These are phyloP conservation scores for Palaemon carinicauda DNA, from an alignment of 1,140 invertebrate species.

Conservation along the genomic window DNA sequence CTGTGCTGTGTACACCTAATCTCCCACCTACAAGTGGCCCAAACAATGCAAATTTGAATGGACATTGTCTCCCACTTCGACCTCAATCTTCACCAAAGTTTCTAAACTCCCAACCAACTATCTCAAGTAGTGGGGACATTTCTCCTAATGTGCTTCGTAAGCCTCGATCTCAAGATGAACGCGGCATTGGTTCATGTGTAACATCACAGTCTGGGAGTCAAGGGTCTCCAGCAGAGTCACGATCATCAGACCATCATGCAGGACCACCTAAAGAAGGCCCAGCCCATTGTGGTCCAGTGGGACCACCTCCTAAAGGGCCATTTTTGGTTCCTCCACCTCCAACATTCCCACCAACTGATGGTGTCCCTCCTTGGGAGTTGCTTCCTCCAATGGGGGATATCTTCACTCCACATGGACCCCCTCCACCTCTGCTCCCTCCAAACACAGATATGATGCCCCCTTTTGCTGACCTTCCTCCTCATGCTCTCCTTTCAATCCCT, in stretches of 20 bases:
- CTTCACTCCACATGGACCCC: slow-evolving; percentile 49
- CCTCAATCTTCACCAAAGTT: slow-evolving; percentile 53
- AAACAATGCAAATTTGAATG: slow-evolving; percentile 33
- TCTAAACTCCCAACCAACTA: slow-evolving; percentile 35
- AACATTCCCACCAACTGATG: slow-evolving; percentile 48
- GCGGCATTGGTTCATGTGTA: slow-evolving; percentile 11
- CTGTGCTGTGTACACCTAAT: slow-evolving; percentile 39
- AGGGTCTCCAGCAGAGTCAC: slow-evolving; percentile 25
- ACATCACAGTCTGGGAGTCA: slow-evolving; percentile 28
- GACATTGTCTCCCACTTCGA: slow-evolving; percentile 28
- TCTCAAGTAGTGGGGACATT: slow-evolving; percentile 36
- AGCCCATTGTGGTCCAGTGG: slow-evolving; percentile 45
- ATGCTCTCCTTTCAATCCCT: slow-evolving; percentile 49
- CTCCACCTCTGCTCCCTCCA: slow-evolving; percentile 39
- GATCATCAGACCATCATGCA: slow-evolving; percentile 39
- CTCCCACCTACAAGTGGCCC: slow-evolving; percentile 31
- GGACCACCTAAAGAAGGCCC: slow-evolving; percentile 34
- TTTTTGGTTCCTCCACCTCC: slow-evolving; percentile 47
- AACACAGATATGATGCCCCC: slow-evolving; percentile 48
- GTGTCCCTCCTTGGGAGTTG: slow-evolving; percentile 43
- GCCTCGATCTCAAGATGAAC: slow-evolving; percentile 32
- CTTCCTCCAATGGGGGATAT: slow-evolving; percentile 39
- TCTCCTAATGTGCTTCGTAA: slow-evolving; percentile 41
- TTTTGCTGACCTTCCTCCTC: slow-evolving; percentile 41
- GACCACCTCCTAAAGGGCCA: slow-evolving; percentile 32